Conservation (phyloP, 2,113 vertebrate species). For the Recurvirostra avosetta region DNA sequence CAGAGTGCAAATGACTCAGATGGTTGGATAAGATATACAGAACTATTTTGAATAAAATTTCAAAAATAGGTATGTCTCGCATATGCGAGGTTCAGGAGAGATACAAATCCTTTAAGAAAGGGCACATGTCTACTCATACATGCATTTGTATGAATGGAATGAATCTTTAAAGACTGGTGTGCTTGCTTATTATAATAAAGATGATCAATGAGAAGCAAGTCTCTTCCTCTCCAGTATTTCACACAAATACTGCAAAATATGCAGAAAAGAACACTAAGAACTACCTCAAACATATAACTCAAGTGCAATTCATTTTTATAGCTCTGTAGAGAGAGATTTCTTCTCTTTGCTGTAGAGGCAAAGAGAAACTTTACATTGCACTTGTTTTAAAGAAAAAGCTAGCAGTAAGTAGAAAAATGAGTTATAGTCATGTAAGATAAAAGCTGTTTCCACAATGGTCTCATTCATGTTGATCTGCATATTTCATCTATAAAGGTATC, state of each 20-base stretch:
- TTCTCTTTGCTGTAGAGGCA: neutral
- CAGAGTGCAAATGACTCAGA: constrained; percentile 14
- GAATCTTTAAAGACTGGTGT: neutral
- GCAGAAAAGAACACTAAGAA: neutral
- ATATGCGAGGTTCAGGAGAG: neutral
- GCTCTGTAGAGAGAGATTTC: neutral
- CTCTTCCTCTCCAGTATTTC: neutral
- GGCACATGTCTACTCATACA: neutral
- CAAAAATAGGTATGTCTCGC: neutral
- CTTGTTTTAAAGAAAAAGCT: neutral
- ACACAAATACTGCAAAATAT: neutral
- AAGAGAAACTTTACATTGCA: neutral
- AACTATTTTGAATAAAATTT: neutral
- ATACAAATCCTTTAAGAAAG: neutral
- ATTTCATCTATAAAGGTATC: neutral
- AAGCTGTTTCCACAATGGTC: neutral
- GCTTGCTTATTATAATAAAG: neutral
- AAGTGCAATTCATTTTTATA: neutral
- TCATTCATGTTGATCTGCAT: neutral
- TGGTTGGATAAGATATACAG: neutral
- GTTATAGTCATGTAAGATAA: neutral
- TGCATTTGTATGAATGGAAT: neutral
- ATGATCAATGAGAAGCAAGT: neutral
- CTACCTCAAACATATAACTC: neutral
- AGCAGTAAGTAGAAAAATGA: neutral